A percentile compares a stretch with the other conserved stretches of the same genome.
Conservation (phyloP, 2,888 invertebrate species). For the Philaethria dido region DNA sequence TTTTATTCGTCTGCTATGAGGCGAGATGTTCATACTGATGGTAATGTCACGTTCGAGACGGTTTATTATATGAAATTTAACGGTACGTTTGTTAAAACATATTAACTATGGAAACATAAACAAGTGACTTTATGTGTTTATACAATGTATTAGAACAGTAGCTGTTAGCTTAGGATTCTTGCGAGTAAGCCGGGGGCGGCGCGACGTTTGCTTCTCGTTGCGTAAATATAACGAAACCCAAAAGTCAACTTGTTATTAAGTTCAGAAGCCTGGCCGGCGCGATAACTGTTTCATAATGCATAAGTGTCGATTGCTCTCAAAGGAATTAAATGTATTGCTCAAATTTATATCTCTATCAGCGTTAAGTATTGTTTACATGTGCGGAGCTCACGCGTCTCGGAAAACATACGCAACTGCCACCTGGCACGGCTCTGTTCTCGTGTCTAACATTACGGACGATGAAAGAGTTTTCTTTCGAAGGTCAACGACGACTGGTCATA, state of each 20-base stretch:
- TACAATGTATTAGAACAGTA: slow-evolving; percentile 47
- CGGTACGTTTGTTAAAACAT: slow-evolving; percentile 50
- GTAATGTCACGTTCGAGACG: slow-evolving; percentile 60
- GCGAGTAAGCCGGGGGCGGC: slow-evolving; percentile 49
- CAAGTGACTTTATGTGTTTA: slow-evolving; percentile 47
- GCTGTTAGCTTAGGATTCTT: slow-evolving; percentile 61
- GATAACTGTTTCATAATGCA: slow-evolving; percentile 70
- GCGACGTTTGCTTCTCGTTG: slow-evolving; percentile 53
- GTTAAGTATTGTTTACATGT: slow-evolving; percentile 78
- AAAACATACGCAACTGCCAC: slow-evolving; percentile 69
- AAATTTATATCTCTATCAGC: slow-evolving; percentile 83
- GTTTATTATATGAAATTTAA: slow-evolving; percentile 61
- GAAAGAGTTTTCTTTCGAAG: slow-evolving; percentile 49
- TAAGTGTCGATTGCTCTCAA: slow-evolving; percentile 70
- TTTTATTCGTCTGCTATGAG: slow-evolving; percentile 68
- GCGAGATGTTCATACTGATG: slow-evolving; percentile 56
- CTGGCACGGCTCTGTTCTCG: slow-evolving; percentile 37
- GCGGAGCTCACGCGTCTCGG: slow-evolving; percentile 72
- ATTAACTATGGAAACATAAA: slow-evolving; percentile 46
- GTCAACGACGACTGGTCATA: slow-evolving; percentile 60
- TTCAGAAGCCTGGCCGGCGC: slow-evolving; percentile 56
- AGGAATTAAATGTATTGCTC: slow-evolving; percentile 77
- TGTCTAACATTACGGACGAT: slow-evolving; percentile 33
- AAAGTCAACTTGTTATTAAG: slow-evolving; percentile 51
- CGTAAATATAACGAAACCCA: slow-evolving; percentile 51